Conservation (phyloP, 2,113 vertebrate species). For the Pachycephala philippinensis region DNA sequence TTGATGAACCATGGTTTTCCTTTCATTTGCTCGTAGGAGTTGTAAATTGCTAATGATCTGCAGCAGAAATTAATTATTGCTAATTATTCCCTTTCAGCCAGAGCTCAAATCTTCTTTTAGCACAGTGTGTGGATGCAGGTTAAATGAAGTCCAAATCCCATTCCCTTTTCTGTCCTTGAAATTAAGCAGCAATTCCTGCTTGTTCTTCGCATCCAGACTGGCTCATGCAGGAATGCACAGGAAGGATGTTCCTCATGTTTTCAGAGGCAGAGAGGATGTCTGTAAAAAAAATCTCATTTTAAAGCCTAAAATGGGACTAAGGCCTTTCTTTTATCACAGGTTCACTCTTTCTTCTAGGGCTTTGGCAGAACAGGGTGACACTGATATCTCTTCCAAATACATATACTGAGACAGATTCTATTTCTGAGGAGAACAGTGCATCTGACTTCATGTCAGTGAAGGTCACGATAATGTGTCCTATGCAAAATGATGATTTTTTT, state of each 20-base stretch:
- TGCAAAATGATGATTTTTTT: background rate
- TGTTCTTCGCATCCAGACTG: background rate
- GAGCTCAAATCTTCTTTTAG: background rate
- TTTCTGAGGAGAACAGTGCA: background rate
- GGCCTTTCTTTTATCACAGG: background rate
- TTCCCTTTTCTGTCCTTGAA: conserved; percentile 13
- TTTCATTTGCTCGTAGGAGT: conserved; percentile 32
- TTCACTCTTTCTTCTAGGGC: background rate
- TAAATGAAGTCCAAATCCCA: conserved; percentile 9
- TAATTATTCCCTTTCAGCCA: conserved; percentile 45
- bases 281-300: background rate
- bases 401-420: background rate
- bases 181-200: background rate
- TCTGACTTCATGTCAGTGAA: background rate
- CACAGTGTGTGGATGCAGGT: background rate
- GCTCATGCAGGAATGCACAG: background rate
- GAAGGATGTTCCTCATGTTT: background rate
- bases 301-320: background rate
- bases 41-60: conserved; percentile 23
- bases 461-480: fast-evolving
- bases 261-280: background rate
- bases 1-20: conserved; percentile 28
- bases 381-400: background rate
- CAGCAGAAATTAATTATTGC: conserved; percentile 50
- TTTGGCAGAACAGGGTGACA: background rate